A percentile compares a stretch with the other conserved stretches of the same genome.
These are phyloP conservation scores for Crypturellus undulatus DNA, from an alignment of 2,113 vertebrate genomes.

Conservation along the genomic window DNA sequence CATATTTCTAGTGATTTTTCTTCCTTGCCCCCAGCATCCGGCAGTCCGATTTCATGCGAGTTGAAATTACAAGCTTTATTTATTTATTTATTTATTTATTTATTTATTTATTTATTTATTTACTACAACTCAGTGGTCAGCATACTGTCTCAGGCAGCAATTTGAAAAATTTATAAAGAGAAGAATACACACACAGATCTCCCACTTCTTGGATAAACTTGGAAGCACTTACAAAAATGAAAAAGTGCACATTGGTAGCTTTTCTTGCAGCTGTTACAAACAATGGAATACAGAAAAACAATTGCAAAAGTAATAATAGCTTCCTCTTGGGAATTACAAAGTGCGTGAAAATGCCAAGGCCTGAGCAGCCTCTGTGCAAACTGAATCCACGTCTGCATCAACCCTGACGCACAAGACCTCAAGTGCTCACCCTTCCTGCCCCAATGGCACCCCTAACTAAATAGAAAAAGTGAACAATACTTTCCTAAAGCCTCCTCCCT, in stretches of 20 bases:
- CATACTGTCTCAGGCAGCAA: not conserved
- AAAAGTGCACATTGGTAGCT: not conserved
- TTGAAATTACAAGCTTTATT: not conserved
- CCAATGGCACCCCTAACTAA: not conserved
- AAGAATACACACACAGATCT: not conserved
- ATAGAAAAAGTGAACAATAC: not conserved
- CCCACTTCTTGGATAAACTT: not conserved
- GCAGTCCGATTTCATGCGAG: not conserved
- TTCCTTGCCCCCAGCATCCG: accelerated
- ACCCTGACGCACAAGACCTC: not conserved
- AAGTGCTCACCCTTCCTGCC: not conserved
- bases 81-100: too few species aligned
- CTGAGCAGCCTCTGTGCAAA: not conserved
- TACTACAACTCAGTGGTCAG: not conserved
- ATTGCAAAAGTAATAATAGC: not conserved
- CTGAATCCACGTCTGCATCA: not conserved
- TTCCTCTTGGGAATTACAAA: not conserved
- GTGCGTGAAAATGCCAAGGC: not conserved
- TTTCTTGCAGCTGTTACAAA: not conserved
- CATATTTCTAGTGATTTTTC: not conserved
- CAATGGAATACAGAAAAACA: not conserved
- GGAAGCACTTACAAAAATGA: not conserved
- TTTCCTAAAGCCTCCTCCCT: not conserved
- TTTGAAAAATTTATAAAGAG: not conserved
- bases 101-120: too few species aligned